Evolutionary conservation across 2,888 invertebrate species (phyloP), one percentile per base, ranked within the genome.

Genomic region (Marronus borbonicus): DNA sequence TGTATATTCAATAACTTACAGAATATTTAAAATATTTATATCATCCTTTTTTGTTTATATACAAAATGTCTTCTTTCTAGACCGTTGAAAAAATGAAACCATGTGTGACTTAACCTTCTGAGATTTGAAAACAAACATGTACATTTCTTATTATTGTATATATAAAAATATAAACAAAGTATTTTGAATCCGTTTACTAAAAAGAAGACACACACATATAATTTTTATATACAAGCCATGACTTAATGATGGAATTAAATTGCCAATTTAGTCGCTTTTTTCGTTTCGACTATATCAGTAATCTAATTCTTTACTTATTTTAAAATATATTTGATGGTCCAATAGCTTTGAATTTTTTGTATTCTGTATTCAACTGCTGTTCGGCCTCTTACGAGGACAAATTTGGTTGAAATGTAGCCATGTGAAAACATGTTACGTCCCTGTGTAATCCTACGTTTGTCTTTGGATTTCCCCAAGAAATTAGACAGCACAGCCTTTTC

Each of bases 401-500:
- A 58, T 20, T 8, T 62, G 24, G 14, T 28, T 28, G 17, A 62
- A 74, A 36, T 36, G 20, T 44, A 17, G 62, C 58, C 49, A 20
- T 44, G 36, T 20, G n/a, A 8, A 58, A 58, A 58, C 17, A n/a
- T 3, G 17, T 10, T 58, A 58, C 55, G 55, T 20, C 55, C 55
- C 55, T 58, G 55, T 58, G 55, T 58, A 58, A 20, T 58, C 20
- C 55, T 17, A 0, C 55, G 8, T 44, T 44, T 44, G 44, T 44
- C 44, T 44, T 44, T 17, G 55, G 39, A 69, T 17, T 20, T 20
- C 39, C 24, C 14, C 55, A 24, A 8, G 24, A 44, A 60, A 68
- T 84, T 86, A 96, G 90, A 96, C 93, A 83, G 93, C 93, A 89
- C 96, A 96, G 81, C 95, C 95, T 85, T 92, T 93, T 85, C 93